Base-by-base conservation (phyloP, 1,140 invertebrate genomes). In the Drosophila mayri region DNA sequence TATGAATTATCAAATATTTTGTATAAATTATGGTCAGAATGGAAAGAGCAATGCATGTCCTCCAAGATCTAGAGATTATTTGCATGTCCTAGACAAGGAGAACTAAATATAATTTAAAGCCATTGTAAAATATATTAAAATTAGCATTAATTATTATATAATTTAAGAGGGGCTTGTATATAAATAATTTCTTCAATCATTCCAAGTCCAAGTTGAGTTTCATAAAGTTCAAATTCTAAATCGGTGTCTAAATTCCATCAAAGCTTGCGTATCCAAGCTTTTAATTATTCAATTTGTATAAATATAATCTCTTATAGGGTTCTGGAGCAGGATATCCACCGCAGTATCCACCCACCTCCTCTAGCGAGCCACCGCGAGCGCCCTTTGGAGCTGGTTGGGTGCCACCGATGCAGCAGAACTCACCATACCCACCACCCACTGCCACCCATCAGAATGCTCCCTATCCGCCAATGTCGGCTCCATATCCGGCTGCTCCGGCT, bases 361-460 rank as follows among this genome's bases (percentile, higher is more conserved):
- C 72, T 74, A 79, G 65, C 40, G 74, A 82, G 66, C 75, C 76
- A 65, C 65, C 73, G 46, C 79, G 67, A 40, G 75, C 81, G 50
- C 85, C 88, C 63, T 92, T 92, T 74, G 91, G 91, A 68, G 90
- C 91, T 79, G 91, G 91, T 78, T 92, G 88, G 88, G 60, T 73
- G 63, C 64, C 84, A 57, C 83, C 91, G 60, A 68, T 90, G 70
- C 86, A 80, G 61, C 87, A 91, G 41, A 77, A 50, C 67, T 49
- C 70, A 12, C 70, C 70, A 76, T 86, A 79, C 63, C 76, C 78
- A 57, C 43, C 76, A 16, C 43, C 61, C 57, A 25, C 55, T 10
- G 46, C 46, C 76, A 18, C 43, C 61, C 57, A 25, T 41, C 40
- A 74, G 63, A 18, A 41, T 16, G 66, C 75, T 30, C 57, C 70